These are phyloP conservation scores for Pipra filicauda DNA, from an alignment of 2,113 vertebrate genomes.

Conservation along the genomic window DNA sequence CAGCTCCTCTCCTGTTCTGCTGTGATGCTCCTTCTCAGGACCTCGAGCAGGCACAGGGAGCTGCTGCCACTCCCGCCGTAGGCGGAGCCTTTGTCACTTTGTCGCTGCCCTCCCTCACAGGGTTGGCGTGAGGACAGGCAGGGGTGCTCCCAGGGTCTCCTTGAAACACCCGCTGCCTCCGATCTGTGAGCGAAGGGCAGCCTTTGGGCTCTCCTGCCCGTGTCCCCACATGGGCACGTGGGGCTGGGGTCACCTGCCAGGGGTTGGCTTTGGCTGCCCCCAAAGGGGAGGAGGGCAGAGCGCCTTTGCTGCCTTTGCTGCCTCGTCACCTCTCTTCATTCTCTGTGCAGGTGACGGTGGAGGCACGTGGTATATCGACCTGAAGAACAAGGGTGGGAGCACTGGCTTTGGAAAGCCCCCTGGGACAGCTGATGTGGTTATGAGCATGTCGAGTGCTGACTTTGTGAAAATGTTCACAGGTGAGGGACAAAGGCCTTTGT, in stretches of 20 bases:
- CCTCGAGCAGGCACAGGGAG: fast-evolving
- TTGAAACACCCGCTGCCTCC: fast-evolving
- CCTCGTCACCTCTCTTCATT: not conserved
- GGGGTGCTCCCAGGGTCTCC: fast-evolving
- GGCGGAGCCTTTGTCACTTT: not conserved
- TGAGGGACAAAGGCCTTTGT: slow-evolving; percentile 31
- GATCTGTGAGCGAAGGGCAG: not conserved
- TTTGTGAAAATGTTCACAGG: slow-evolving; percentile 95
- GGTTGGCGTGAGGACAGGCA: fast-evolving
- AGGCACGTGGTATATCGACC: slow-evolving; percentile 90
- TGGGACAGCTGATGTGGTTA: slow-evolving; percentile 82
- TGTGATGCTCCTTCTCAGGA: not conserved
- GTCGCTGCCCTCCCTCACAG: fast-evolving
- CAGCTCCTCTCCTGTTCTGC: fast-evolving
- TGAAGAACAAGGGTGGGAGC: slow-evolving; percentile 82
- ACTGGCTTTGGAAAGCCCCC: slow-evolving; percentile 80
- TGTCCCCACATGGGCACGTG: fast-evolving
- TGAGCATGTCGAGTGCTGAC: slow-evolving; percentile 87
- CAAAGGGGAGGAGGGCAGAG: fast-evolving
- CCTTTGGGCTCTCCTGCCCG: fast-evolving
- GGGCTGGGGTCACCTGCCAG: not conserved
- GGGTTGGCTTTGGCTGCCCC: not conserved
- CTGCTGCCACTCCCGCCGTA: fast-evolving
- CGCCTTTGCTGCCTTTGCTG: not conserved
- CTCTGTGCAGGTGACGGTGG: slow-evolving; percentile 78